Evolutionary conservation across 1,140 invertebrate genomes (phyloP).

Genomic region (Scaptomyza pallida): DNA sequence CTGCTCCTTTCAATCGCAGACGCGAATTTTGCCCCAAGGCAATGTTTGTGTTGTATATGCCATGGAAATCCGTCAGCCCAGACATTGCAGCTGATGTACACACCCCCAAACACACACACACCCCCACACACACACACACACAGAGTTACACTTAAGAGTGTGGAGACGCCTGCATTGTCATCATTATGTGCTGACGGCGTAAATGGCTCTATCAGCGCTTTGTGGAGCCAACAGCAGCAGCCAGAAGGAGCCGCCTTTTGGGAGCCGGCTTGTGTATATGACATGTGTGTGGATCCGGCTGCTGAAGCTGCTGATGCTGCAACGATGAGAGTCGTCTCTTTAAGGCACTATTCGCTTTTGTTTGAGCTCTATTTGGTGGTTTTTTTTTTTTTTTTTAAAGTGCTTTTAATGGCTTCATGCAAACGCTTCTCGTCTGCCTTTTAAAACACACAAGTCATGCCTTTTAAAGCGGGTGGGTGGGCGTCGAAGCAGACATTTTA

Average conservation of each 20-base stretch:
- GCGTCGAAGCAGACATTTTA: not conserved
- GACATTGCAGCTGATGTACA: slow-evolving; percentile 58
- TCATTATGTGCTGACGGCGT: slow-evolving; percentile 81
- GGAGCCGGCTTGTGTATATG: slow-evolving; percentile 49
- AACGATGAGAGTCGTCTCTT: slow-evolving; percentile 45
- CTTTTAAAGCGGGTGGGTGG: not conserved
- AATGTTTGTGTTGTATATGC: slow-evolving; percentile 72
- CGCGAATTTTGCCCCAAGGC: slow-evolving; percentile 37
- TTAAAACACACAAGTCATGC: slow-evolving; percentile 59
- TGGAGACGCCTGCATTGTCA: slow-evolving; percentile 51
- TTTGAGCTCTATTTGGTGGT: slow-evolving; percentile 41
- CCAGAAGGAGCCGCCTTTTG: slow-evolving; percentile 34
- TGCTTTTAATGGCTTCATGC: slow-evolving; percentile 76
- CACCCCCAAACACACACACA: not conserved
- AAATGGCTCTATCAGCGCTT: slow-evolving; percentile 80
- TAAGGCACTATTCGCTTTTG: slow-evolving; percentile 41
- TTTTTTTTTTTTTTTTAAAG: too few relatives aligned
- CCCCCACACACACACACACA: slow-evolving; percentile 8
- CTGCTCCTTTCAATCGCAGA: slow-evolving; percentile 46
- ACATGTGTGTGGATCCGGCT: slow-evolving; percentile 58
- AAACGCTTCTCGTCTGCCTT: slow-evolving; percentile 14
- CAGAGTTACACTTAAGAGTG: not conserved
- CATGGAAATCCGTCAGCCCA: slow-evolving; percentile 76
- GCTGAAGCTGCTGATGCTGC: too few relatives aligned
- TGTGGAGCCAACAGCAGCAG: slow-evolving; percentile 32